A percentile compares a stretch with the other conserved stretches of the same genome.
Conservation (phyloP, 2,888 invertebrate genomes). For the Aleiodes alternator region DNA sequence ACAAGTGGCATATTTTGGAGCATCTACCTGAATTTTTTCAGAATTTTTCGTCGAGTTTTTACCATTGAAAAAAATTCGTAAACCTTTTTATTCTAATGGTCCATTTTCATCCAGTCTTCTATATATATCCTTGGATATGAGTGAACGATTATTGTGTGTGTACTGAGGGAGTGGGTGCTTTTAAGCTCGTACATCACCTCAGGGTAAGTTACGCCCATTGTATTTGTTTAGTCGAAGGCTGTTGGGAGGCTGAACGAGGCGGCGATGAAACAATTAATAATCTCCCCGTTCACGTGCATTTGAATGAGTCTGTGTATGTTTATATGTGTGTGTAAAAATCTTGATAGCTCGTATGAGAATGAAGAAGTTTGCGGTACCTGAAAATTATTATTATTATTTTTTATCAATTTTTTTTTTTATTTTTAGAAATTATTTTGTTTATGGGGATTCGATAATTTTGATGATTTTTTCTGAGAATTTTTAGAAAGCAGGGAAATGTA, state of each 20-base stretch:
- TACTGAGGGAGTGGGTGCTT: slow-evolving; percentile 55
- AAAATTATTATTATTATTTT: too few relatives aligned
- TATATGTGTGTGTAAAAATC: slow-evolving; percentile 17
- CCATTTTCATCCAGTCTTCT: background rate
- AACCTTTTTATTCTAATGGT: too few relatives aligned
- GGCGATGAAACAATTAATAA: slow-evolving; percentile 74
- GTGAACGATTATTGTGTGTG: slow-evolving; percentile 18
- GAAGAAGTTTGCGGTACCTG: slow-evolving; percentile 8
- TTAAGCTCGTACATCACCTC: slow-evolving; percentile 73
- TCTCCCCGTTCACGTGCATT: slow-evolving; percentile 53
- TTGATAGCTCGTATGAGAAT: slow-evolving; percentile 18
- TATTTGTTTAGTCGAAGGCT: slow-evolving; percentile 73
- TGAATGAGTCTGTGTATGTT: background rate
- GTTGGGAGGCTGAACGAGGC: slow-evolving; percentile 70
- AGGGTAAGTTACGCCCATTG: slow-evolving; percentile 71
- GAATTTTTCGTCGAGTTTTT: too few relatives aligned
- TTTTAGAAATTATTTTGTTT: too few relatives aligned
- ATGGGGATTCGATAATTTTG: too few relatives aligned
- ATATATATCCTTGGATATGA: slow-evolving; percentile 43
- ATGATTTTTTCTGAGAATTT: too few relatives aligned
- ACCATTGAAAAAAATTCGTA: too few relatives aligned
- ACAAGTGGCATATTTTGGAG: too few relatives aligned
- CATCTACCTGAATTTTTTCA: too few relatives aligned
- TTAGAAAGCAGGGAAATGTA: background rate
- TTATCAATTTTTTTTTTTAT: background rate